Evolutionary conservation across 2,797 vertebrate genomes (phyloP), one percentile per base, ranked within the genome.

Genomic region (Molossus alvarezi): DNA sequence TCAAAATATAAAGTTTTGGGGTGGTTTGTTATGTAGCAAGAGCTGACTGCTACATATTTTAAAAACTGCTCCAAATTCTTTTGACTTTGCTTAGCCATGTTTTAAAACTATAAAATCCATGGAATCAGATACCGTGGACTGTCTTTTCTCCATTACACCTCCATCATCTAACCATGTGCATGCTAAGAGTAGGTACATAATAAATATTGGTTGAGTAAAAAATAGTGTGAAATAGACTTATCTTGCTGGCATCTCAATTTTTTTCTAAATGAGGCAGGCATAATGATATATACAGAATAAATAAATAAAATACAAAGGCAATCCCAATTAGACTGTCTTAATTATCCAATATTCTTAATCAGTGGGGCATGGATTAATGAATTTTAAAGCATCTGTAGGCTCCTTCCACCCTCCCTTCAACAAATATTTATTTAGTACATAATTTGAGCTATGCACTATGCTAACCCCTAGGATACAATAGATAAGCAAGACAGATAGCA

Each of bases 321-420:
- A 88, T 92, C 41, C 33, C 67, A 96, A 75, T 88, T 62, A 97
- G 73, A 72, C 15, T 76, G 65, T 72, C 82, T 88, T 96, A 96
- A 97, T 97, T 95, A 95, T 64, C 75, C 76, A 96, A 55, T 81
- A 93, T 93, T 94, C 88, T 94, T 91, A 96, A 97, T 95, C 84
- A 96, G 95, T 91, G 94, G 88, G 65, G 48, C 88, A 96, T 80
- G 33, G 64, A 87, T 48, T 88, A 64, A 94, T 83, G 79, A 95
- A 95, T 94, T 90, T 95, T 90, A 95, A 96, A 95, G 73, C 21
- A 85, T 90, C 53, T 72, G 23, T 6, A 71, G 53, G 7, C 27
- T 90, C 57, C 45, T 88, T 90, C 41, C 21, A 92, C 20, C 17
- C 48, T 72, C 17, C 29, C 41, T 76, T 90, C n/a, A 87, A 72